Conservation (phyloP, 1,140 invertebrate genomes). For the Bathynomus jamesi region DNA sequence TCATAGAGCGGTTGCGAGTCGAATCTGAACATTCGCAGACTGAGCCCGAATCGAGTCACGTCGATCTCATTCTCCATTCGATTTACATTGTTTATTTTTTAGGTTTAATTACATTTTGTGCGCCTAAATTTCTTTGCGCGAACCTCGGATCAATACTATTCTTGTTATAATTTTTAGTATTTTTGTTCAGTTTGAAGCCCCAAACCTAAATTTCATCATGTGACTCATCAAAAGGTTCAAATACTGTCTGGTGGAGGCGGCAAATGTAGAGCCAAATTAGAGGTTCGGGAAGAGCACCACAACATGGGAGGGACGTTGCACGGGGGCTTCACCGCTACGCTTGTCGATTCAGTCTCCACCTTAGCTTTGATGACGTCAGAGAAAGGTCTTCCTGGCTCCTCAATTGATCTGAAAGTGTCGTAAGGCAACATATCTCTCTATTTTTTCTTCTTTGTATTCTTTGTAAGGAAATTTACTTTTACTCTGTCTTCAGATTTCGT, state of each 20-base stretch:
- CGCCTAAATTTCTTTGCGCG: too few species aligned
- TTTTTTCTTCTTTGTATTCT: constrained; percentile 3
- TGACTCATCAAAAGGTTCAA: constrained; percentile 61
- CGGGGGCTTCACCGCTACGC: constrained; percentile 70
- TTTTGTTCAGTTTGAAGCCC: too few species aligned
- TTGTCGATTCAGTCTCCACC: constrained; percentile 75
- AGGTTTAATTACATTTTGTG: too few species aligned
- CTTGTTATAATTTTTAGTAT: too few species aligned
- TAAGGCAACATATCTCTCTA: constrained; percentile 43
- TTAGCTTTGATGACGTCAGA: constrained; percentile 63
- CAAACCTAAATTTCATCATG: too few species aligned
- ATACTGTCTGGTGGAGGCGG: constrained; percentile 60
- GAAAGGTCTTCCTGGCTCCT: constrained; percentile 55
- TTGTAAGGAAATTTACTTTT: neutral
- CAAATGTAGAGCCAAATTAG: constrained; percentile 62
- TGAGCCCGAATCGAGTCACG: too few species aligned
- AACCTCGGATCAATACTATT: too few species aligned
- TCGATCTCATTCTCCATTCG: too few species aligned
- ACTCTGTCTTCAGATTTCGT: neutral
- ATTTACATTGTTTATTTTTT: too few species aligned
- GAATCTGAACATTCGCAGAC: too few species aligned
- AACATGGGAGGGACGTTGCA: constrained; percentile 69
- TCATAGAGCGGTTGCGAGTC: too few species aligned
- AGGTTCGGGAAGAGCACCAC: constrained; percentile 63
- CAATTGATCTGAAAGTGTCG: constrained; percentile 64